Percentiles rank a stretch among this genome's conserved stretches.
phyloP scores from a whole-genome alignment of 1,140 invertebrate species.

The Coenobita brevimanus region DNA sequence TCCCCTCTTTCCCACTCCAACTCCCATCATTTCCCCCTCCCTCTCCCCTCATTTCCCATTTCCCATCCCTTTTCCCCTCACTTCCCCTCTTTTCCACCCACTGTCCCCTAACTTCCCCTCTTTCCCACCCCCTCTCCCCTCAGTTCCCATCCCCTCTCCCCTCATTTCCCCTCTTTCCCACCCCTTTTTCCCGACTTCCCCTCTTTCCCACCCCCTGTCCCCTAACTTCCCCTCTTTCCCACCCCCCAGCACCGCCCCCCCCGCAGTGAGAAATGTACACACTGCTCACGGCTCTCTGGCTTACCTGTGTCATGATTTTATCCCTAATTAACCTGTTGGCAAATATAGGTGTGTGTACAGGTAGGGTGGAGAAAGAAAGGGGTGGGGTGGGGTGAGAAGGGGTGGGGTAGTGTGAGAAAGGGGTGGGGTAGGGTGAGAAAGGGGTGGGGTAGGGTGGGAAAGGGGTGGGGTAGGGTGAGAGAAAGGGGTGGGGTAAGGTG shows the following conservation, averaged over 20 bases:
- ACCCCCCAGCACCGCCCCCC: neutral
- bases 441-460: neutral
- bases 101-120: neutral
- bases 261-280: conserved; percentile 22
- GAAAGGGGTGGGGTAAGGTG: neutral
- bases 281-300: conserved; percentile 19
- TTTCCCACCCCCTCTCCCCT: neutral
- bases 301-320: conserved; percentile 55
- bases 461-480: neutral
- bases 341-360: conserved; percentile 14
- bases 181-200: neutral
- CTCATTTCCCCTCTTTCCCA: too few species aligned
- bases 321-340: conserved; percentile 45
- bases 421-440: too few species aligned
- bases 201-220: neutral
- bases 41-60: neutral
- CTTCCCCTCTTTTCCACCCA: neutral
- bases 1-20: neutral
- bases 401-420: too few species aligned
- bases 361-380: neutral
- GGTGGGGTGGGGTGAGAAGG: too few species aligned
- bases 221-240: neutral
- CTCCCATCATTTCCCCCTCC: neutral
- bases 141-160: neutral
- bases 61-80: neutral